Base-by-base conservation (phyloP, 2,797 vertebrate genomes). In the Hephaestus fuliginosus region DNA sequence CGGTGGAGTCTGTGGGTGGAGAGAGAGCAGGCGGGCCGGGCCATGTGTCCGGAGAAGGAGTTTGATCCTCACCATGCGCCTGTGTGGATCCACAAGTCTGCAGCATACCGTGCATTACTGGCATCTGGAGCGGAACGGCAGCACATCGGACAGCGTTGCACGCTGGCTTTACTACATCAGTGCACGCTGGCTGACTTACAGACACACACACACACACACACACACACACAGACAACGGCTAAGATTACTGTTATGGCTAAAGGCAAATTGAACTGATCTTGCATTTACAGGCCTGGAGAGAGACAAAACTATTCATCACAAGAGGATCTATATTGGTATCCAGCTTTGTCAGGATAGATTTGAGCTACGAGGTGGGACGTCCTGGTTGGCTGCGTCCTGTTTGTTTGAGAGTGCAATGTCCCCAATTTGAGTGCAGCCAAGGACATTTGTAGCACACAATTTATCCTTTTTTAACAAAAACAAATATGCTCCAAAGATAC, bases 161-260 rank as follows among this genome's bases (percentile, higher is more conserved):
- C 83, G 67, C 82, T 81, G 81, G 89, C 69, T 90, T 91, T 82
- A 86, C 74, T 41, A 66, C 77, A 80, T 82, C 81, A 84, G 51
- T 14, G 44, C 62, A 55, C 11, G 6, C 48, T 63, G 66, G 69
- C 51, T 33, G 30, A 61, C 70, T 76, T 78, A 80, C 76, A 81
- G 64, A 63, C 30, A 33, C 30, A 33, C 30, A 30, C 30, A 39
- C 41, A 7, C 3, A 76, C 41, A 41, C n/a, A n/a, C n/a, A n/a
- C 69, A 69, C 56, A 46, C 70, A 51, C 51, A 15, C 65, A 49
- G 41, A 78, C 36, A 12, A 20, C 9, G 36, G 51, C 14, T 64
- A 14, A 49, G 57, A 66, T 71, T 66, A 73, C 69, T 51, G 52
- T 55, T 68, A 15, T 55, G 48, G 36, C 62, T 58, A 73, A 51